These are phyloP conservation scores for Nannoperca australis DNA, from an alignment of 2,797 vertebrate species.

Conservation along the genomic window DNA sequence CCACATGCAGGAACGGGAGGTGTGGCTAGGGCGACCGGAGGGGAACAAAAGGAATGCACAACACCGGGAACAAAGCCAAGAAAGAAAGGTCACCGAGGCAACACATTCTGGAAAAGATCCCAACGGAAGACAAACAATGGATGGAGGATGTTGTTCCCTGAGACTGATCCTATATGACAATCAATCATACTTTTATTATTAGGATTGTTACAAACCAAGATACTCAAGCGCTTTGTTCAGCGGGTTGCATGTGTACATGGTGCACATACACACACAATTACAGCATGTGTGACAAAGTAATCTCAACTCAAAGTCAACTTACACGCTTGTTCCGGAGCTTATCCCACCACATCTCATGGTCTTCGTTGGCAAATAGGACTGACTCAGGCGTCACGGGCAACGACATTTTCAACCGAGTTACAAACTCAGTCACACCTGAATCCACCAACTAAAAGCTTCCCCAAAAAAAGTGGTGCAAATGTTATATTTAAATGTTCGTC, in stretches of 20 bases:
- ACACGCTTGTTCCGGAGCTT: not conserved
- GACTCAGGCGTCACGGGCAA: not conserved
- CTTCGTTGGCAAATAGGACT: not conserved
- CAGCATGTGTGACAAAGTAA: not conserved
- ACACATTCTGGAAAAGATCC: slow-evolving; percentile 39
- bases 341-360: not conserved
- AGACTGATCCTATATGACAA: not conserved
- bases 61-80: slow-evolving; percentile 65
- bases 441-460: too few relatives aligned
- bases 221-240: not conserved
- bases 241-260: rapidly evolving
- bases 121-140: slow-evolving; percentile 9
- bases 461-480: too few relatives aligned
- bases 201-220: too few relatives aligned
- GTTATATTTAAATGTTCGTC: too few relatives aligned
- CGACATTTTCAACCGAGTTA: too few relatives aligned
- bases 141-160: not conserved
- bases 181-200: not conserved
- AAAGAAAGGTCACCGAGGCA: slow-evolving; percentile 38
- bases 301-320: not conserved
- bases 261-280: not conserved
- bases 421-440: too few relatives aligned
- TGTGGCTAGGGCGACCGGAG: slow-evolving; percentile 56
- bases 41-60: slow-evolving; percentile 52
- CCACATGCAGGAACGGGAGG: slow-evolving; percentile 64